These are phyloP conservation scores for Adelognathus sp. DNA, from an alignment of 2,888 invertebrate species.

Conservation along the genomic window DNA sequence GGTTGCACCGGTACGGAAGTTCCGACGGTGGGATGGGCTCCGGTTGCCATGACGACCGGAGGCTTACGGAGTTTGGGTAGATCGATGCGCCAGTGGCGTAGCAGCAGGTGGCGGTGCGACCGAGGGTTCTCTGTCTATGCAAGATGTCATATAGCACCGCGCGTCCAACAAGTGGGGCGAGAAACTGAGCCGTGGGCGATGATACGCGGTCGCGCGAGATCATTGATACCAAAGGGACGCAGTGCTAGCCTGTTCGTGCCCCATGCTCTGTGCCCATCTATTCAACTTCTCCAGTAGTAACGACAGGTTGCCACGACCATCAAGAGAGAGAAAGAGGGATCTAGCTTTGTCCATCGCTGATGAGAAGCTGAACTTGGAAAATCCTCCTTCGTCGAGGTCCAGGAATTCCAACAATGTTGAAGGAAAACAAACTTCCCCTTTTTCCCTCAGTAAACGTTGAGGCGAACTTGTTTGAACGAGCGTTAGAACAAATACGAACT, in stretches of 20 bases:
- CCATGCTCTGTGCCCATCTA: not conserved
- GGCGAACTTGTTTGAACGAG: not conserved
- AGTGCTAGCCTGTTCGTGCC: slow-evolving; percentile 11
- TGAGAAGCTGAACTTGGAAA: not conserved
- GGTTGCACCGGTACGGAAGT: slow-evolving; percentile 61
- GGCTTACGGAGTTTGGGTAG: slow-evolving; percentile 74
- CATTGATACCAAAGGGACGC: slow-evolving; percentile 52
- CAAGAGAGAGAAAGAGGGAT: too few species aligned
- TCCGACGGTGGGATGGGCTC: slow-evolving; percentile 55
- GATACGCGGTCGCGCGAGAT: slow-evolving; percentile 54
- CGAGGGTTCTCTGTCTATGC: slow-evolving; percentile 21
- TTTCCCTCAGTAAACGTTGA: not conserved
- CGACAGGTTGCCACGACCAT: not conserved
- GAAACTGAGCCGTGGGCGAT: slow-evolving; percentile 13
- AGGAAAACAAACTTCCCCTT: not conserved
- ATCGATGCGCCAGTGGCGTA: slow-evolving; percentile 80
- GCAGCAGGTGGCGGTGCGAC: slow-evolving; percentile 75
- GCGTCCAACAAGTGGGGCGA: slow-evolving; percentile 76
- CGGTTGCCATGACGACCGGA: slow-evolving; percentile 64
- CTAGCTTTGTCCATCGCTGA: not conserved
- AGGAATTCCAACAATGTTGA: not conserved
- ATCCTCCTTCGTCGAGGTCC: not conserved
- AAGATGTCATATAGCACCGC: slow-evolving; percentile 28
- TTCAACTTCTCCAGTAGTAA: not conserved
- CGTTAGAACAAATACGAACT: not conserved